A percentile compares a stretch with the other conserved stretches of the same genome.
Evolutionary conservation across 2,888 invertebrate species (phyloP).

Genomic region (Nomada flava): DNA sequence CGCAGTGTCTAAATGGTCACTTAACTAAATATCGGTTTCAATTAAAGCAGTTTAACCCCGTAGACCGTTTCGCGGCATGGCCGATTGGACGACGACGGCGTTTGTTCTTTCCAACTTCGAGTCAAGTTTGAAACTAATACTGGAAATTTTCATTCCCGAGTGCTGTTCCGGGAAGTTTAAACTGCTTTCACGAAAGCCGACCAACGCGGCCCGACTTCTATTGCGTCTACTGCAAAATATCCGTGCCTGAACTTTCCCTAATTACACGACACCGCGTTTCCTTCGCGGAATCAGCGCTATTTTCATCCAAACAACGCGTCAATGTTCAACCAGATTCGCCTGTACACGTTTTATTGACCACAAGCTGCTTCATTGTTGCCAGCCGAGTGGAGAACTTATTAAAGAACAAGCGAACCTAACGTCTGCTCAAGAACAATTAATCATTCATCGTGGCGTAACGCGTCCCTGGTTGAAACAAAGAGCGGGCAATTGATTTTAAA

Average conservation of each 20-base stretch:
- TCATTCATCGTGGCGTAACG: no score
- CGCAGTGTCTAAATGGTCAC: no score
- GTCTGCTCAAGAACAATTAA: no score
- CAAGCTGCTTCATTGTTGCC: not conserved
- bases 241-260: slow-evolving; percentile 20
- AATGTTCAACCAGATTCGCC: not conserved
- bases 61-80: not conserved
- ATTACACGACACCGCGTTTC: slow-evolving; percentile 29
- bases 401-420: not conserved
- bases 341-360: not conserved
- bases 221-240: slow-evolving; percentile 36
- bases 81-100: slow-evolving; percentile 3
- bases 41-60: slow-evolving; percentile 34
- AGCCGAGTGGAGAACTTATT: no score
- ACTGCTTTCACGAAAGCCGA: slow-evolving; percentile 17
- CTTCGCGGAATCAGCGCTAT: slow-evolving; percentile 16
- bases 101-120: slow-evolving; percentile 38
- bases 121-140: slow-evolving; percentile 43
- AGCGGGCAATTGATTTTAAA: no score
- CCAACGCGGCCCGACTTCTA: slow-evolving; percentile 6
- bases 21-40: slow-evolving; percentile 20
- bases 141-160: slow-evolving; percentile 51
- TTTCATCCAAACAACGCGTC: not conserved
- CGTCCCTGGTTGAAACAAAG: no score
- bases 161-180: slow-evolving; percentile 21